Base-by-base conservation (phyloP, 2,888 invertebrate genomes). In the Diaperis boleti region DNA sequence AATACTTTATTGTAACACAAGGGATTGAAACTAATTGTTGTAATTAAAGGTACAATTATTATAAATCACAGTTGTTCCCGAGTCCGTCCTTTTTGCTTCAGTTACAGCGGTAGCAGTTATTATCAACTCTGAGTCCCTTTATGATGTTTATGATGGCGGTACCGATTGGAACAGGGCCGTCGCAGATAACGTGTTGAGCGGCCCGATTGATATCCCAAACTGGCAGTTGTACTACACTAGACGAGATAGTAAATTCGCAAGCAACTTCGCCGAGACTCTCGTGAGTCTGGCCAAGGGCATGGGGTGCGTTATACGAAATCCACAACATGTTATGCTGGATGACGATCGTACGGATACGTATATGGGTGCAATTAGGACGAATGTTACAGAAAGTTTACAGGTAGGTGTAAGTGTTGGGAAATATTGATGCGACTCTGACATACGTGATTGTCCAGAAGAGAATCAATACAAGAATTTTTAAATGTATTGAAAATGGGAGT, bases 391-490 rank as follows among this genome's bases (percentile, higher is more conserved):
- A n/a, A n/a, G n/a, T n/a, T n/a, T n/a, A n/a, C 77, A 74, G 72
- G 52, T 52, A n/a, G n/a, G 26, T 26, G 1, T 20, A 4, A 20
- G 20, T 20, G 1, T 74, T 87, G 3, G 71, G 83, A n/a, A n/a
- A n/a, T 0, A 65, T 80, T 73, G 65, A 78, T 69, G 70, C 74
- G 64, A 41, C 79, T 73, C 72, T 97, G 0, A 89, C 90, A 0
- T 92, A 94, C 72, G 83, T 97, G 1, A 88, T 98, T 0, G 95
- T 98, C 0, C 96, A 97, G 78, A 98, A 98, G 78, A 83, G 96
- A 1, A 95, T 96, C 42, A 96, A 94, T 77, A 92, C 94, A 0
- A 84, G 95, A 20, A 85, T 95, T 56, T 94, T 93, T 78, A 78
- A n/a, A 10, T 57, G 64, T 14, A 5, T 62, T 11, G 62, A 37